Evolutionary conservation across 2,797 vertebrate genomes (phyloP).

Genomic region (Antennarius maculatus): DNA sequence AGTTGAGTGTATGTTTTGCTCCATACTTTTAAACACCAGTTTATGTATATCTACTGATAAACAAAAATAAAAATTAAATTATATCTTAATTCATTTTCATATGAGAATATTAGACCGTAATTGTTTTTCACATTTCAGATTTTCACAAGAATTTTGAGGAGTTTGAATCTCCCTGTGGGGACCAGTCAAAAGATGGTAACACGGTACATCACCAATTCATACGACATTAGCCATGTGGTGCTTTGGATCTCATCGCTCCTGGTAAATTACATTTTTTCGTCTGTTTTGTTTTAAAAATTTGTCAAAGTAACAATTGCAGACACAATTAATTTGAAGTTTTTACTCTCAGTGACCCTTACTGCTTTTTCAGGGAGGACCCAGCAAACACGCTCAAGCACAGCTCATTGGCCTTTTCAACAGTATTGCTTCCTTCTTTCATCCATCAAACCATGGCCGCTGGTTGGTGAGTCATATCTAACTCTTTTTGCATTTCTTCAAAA

Average conservation of each 20-base stretch:
- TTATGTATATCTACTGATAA: conserved; percentile 8
- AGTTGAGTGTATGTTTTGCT: conserved; percentile 11
- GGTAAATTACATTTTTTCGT: conserved; percentile 77
- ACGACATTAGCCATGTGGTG: conserved; percentile 94
- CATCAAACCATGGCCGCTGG: conserved; percentile 98
- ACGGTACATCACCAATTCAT: conserved; percentile 92
- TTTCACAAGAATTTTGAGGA: conserved; percentile 95
- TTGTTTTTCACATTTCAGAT: conserved; percentile 81
- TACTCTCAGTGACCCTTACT: not conserved
- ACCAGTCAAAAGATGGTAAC: conserved; percentile 94
- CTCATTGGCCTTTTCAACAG: conserved; percentile 95
- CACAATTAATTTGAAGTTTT: not conserved
- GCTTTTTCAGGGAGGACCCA: conserved; percentile 90
- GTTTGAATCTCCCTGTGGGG: conserved; percentile 96
- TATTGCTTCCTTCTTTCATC: conserved; percentile 96
- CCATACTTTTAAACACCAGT: conserved; percentile 13
- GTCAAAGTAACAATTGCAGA: not conserved
- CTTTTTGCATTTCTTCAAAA: conserved; percentile 7
- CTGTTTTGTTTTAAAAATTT: not conserved
- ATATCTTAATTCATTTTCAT: not conserved
- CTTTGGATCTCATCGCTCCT: conserved; percentile 96
- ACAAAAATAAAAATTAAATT: conserved; percentile 15
- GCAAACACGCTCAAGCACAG: conserved; percentile 93
- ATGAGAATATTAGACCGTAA: not conserved
- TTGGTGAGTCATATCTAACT: conserved; percentile 85